phyloP scores from a whole-genome alignment of 2,888 invertebrate genomes.

The Stenoptilia bipunctidactyla region DNA sequence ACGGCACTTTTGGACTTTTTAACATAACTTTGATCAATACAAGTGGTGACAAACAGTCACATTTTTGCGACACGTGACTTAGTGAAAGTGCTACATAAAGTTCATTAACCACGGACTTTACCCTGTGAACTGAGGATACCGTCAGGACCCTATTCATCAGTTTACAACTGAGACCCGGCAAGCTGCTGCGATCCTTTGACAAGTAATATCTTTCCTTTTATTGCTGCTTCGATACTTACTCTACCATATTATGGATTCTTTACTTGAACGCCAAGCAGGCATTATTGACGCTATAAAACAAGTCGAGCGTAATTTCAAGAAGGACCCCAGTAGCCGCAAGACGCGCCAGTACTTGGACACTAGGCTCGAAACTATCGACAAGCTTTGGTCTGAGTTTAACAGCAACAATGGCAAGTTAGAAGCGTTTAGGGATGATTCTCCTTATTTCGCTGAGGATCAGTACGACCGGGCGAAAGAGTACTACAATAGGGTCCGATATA shows the following conservation, averaged over 20 bases:
- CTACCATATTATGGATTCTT: conserved; percentile 3
- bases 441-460: conserved; percentile 2
- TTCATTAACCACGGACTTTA: too few relatives aligned
- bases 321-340: neutral
- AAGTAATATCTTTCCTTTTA: neutral
- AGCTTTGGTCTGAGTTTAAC: conserved; percentile 5
- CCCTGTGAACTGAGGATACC: too few relatives aligned
- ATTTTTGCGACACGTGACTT: too few relatives aligned
- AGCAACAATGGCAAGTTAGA: conserved; percentile 2
- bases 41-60: too few relatives aligned
- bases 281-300: conserved; percentile 3
- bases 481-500: neutral
- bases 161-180: too few relatives aligned
- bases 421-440: neutral
- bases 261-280: conserved; percentile 2
- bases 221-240: too few relatives aligned
- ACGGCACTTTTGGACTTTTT: too few relatives aligned
- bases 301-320: conserved; percentile 4
- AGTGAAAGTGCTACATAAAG: too few relatives aligned
- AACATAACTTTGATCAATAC: too few relatives aligned
- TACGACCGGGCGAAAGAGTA: neutral
- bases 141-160: too few relatives aligned
- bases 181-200: too few relatives aligned
- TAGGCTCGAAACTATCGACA: neutral
- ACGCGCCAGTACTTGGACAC: neutral